phyloP scores from a whole-genome alignment of 2,888 invertebrate genomes.

The Pasiphila rectangulata region DNA sequence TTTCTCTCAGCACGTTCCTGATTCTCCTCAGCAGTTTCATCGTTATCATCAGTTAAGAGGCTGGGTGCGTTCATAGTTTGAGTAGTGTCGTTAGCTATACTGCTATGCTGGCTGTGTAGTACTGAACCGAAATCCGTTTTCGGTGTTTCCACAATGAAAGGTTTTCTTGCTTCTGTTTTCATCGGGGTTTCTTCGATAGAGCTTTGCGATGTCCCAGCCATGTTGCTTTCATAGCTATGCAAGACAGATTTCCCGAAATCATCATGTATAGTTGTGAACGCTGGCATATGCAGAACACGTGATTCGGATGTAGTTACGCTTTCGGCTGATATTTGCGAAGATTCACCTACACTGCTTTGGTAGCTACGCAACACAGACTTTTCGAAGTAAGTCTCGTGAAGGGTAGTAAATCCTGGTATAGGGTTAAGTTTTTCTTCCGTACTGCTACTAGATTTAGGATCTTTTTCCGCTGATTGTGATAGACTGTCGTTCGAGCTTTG shows the following conservation, averaged over 20 bases:
- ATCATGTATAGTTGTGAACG: slow-evolving; percentile 54
- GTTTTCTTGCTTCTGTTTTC: slow-evolving; percentile 29
- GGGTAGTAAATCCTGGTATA: slow-evolving; percentile 53
- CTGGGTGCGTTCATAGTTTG: slow-evolving; percentile 48
- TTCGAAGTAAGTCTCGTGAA: slow-evolving; percentile 53
- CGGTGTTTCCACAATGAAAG: slow-evolving; percentile 14
- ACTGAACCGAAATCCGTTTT: slow-evolving; percentile 57
- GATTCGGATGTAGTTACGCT: slow-evolving; percentile 30
- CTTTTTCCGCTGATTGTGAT: slow-evolving; percentile 44
- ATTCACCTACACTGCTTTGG: slow-evolving; percentile 54
- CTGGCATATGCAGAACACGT: slow-evolving; percentile 43
- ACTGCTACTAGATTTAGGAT: slow-evolving; percentile 41
- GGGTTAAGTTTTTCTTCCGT: slow-evolving; percentile 39
- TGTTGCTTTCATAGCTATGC: slow-evolving; percentile 51
- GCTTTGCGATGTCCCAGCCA: slow-evolving; percentile 43
- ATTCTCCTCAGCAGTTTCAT: slow-evolving; percentile 45
- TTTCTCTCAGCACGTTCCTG: slow-evolving; percentile 48
- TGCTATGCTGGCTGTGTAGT: slow-evolving; percentile 52
- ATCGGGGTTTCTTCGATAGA: slow-evolving; percentile 32
- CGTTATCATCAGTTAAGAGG: slow-evolving; percentile 69
- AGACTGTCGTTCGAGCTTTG: slow-evolving; percentile 59
- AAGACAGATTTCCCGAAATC: slow-evolving; percentile 59
- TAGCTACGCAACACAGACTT: slow-evolving; percentile 65
- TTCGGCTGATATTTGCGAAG: slow-evolving; percentile 42
- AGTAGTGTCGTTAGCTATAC: slow-evolving; percentile 40